Evolutionary conservation across 2,888 invertebrate species (phyloP).

Genomic region (Ochlodes sylvanus): DNA sequence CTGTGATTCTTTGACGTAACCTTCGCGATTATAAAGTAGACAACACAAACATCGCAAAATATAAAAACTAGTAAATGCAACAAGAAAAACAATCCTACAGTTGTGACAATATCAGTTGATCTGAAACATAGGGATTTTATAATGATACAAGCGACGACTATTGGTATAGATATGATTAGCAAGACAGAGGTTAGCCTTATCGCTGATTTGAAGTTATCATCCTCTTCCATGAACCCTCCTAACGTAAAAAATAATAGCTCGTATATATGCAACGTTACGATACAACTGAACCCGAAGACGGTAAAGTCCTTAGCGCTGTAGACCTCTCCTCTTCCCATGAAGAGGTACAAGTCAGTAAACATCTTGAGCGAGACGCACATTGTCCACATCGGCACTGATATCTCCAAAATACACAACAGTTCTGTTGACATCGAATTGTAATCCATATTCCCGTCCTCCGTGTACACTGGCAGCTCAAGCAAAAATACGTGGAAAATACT

Average conservation of each 20-base stretch:
- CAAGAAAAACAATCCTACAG: constrained; percentile 20
- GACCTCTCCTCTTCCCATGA: constrained; percentile 32
- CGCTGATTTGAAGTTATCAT: constrained; percentile 11
- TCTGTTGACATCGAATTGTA: not conserved
- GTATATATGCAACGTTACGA: constrained; percentile 34
- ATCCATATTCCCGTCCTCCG: not conserved
- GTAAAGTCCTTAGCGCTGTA: constrained; percentile 36
- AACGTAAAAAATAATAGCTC: constrained; percentile 27
- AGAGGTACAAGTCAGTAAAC: constrained; percentile 42
- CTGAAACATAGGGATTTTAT: constrained; percentile 9
- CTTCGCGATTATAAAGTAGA: constrained; percentile 3
- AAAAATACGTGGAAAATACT: constrained; percentile 8
- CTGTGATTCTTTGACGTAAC: not conserved
- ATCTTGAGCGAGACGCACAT: constrained; percentile 39
- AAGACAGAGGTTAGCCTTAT: constrained; percentile 38
- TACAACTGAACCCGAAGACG: constrained; percentile 27
- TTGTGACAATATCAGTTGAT: constrained; percentile 24
- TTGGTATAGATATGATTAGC: constrained; percentile 35
- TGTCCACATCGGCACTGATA: constrained; percentile 41
- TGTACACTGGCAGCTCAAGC: not conserved
- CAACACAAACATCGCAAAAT: constrained; percentile 28
- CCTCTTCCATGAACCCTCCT: not conserved
- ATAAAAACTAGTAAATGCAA: constrained; percentile 37
- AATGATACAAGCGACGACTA: constrained; percentile 26
- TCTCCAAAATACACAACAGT: constrained; percentile 1